Base-by-base conservation (phyloP, 1,140 invertebrate genomes). In the Subanguina moxae region DNA sequence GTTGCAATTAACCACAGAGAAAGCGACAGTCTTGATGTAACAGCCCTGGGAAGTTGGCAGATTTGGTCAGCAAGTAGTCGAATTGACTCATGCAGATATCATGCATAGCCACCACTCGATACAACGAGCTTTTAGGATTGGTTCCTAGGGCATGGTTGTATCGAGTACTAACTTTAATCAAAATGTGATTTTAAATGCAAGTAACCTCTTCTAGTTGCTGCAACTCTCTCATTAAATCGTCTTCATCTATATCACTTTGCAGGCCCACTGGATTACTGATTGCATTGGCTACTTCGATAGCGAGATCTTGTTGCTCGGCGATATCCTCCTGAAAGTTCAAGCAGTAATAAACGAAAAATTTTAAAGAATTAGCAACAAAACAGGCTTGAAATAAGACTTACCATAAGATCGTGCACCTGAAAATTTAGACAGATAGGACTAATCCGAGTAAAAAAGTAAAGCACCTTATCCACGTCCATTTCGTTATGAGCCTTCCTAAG, bases 241-340 rank as follows among this genome's bases (percentile, higher is more conserved):
- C 87, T 72, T 97, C 94, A 85, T 97, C 94, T 15, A 95, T 84
- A 82, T 94, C 92, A 80, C 91, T 89, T 62, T 88, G 88, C 86
- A 97, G 95, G 43, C 92, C 93, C 62, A 94, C 90, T 67, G 94
- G 94, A 86, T 94, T 97, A 56, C 92, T 95, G 84, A 99, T 98
- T 7, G 94, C 94, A 82, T 97, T 92, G 0, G 92, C 94, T 79
- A 99, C 97, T 88, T 99, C 95, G 78, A 89, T 90, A 0, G 94
- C 93, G 52, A 98, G 90, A 84, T 98, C 95, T 85, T 98, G 94
- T 85, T 98, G 95, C 84, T 99, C 95, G 38, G 93, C 92, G 77
- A 99, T 95, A 81, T 98, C 95, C 83, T 98, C 95, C 94, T n/a
- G n/a, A n/a, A n/a, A n/a, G n/a, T n/a, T n/a, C n/a, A n/a, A n/a